Conservation (phyloP, 2,113 vertebrate genomes). For the pig (Sus scrofa) region DNA sequence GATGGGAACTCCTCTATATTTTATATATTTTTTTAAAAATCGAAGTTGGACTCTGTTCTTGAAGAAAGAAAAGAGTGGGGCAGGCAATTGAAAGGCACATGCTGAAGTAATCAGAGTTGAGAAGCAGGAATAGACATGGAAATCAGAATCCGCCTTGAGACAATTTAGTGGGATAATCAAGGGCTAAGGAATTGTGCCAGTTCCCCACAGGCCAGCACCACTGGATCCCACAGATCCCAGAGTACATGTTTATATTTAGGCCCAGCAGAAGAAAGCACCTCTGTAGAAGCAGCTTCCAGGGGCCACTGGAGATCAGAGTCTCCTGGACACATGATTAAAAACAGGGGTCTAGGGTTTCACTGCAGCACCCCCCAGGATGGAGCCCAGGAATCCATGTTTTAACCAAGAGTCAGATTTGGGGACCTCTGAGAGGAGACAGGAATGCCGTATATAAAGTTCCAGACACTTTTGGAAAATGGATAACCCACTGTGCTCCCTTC, state of each 20-base stretch:
- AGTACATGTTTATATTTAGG: constrained; percentile 25
- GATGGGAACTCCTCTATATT: too few species aligned
- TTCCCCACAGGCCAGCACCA: constrained; percentile 43
- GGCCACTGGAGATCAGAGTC: neutral
- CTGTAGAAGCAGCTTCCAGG: neutral
- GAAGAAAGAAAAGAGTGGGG: constrained; percentile 75
- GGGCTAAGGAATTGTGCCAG: constrained; percentile 73
- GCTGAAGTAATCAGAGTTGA: constrained; percentile 80
- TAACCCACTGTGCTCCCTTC: neutral
- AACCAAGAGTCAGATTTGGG: constrained; percentile 6
- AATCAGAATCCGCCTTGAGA: constrained; percentile 77
- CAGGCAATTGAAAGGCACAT: constrained; percentile 78
- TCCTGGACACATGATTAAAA: neutral
- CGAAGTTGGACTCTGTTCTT: constrained; percentile 72
- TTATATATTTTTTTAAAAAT: constrained; percentile 7
- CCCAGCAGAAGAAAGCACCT: neutral
- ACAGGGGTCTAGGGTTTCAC: neutral
- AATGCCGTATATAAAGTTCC: neutral
- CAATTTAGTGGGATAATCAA: constrained; percentile 74
- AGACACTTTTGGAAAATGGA: neutral
- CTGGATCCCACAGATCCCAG: neutral
- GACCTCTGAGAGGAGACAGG: neutral
- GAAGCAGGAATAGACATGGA: constrained; percentile 78
- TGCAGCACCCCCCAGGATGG: neutral
- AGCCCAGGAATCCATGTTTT: neutral